A percentile compares a stretch with the other conserved stretches of the same genome.
These are phyloP conservation scores for Melanotaenia parkinsoni DNA, from an alignment of 2,797 vertebrate species.

Conservation along the genomic window DNA sequence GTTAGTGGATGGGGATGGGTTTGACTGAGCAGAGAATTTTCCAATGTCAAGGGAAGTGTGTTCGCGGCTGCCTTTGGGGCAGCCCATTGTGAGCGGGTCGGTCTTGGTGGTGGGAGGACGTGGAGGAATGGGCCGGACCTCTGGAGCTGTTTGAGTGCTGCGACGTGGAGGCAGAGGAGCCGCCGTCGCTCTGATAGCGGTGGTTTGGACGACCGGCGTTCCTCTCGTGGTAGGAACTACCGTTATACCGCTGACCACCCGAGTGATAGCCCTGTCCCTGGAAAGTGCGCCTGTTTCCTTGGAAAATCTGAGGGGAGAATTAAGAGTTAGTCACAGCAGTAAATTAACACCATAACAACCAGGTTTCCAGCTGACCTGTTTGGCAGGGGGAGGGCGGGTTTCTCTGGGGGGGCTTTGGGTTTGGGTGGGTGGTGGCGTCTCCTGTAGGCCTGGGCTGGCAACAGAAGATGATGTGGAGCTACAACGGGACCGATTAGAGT, in stretches of 20 bases:
- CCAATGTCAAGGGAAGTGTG: slow-evolving; percentile 80
- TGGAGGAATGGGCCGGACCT: slow-evolving; percentile 57
- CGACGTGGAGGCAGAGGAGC: slow-evolving; percentile 43
- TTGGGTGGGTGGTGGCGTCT: slow-evolving; percentile 72
- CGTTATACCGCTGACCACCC: slow-evolving; percentile 82
- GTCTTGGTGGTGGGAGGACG: slow-evolving; percentile 71
- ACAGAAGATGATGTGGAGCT: slow-evolving; percentile 84
- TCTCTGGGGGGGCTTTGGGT: slow-evolving; percentile 69
- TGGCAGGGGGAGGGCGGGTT: slow-evolving; percentile 76
- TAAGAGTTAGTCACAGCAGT: not conserved
- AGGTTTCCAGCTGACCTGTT: slow-evolving; percentile 82
- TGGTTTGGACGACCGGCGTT: slow-evolving; percentile 77
- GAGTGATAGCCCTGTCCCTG: slow-evolving; percentile 83
- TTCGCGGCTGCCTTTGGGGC: slow-evolving; percentile 88
- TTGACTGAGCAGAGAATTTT: slow-evolving; percentile 35
- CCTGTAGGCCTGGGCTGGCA: slow-evolving; percentile 68
- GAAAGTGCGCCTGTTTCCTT: slow-evolving; percentile 85
- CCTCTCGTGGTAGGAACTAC: slow-evolving; percentile 77
- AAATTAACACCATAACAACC: not conserved
- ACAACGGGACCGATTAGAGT: slow-evolving; percentile 90
- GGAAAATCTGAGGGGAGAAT: slow-evolving; percentile 80
- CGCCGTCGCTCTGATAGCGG: slow-evolving; percentile 71
- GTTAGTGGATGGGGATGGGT: slow-evolving; percentile 48
- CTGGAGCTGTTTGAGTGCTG: slow-evolving; percentile 67
- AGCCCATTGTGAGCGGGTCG: slow-evolving; percentile 83